Percentiles rank a stretch among this genome's conserved stretches.
Conservation (phyloP, 1,140 invertebrate genomes). For the Scaptomyza hsui region DNA sequence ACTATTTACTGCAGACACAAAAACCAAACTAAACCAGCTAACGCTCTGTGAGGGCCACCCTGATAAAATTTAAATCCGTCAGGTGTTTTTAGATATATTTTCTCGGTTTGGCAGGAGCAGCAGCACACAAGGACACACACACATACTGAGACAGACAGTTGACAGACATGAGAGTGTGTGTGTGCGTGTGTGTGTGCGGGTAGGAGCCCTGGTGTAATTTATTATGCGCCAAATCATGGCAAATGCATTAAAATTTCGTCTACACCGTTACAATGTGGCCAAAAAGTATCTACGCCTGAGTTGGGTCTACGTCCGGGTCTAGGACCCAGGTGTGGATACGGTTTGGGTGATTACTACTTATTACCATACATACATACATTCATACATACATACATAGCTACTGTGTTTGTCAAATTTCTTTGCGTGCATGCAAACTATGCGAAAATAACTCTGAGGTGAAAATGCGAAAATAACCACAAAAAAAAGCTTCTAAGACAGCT, state of each 20-base stretch:
- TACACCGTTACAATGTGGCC: constrained; percentile 60
- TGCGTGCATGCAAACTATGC: constrained; percentile 49
- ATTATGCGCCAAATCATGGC: constrained; percentile 75
- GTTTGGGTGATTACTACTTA: constrained; percentile 29
- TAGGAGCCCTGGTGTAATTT: constrained; percentile 51
- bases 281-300: constrained; percentile 64
- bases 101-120: constrained; percentile 12
- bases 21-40: constrained; percentile 36
- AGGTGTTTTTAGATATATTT: constrained; percentile 57
- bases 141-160: constrained; percentile 28
- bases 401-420: constrained; percentile 73
- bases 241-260: constrained; percentile 74
- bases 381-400: constrained; percentile 18
- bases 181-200: constrained; percentile 17
- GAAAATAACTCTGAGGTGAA: constrained; percentile 32
- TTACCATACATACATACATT: neutral
- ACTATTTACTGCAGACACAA: constrained; percentile 56
- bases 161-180: constrained; percentile 22
- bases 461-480: constrained; percentile 10
- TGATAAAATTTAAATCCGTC: constrained; percentile 76
- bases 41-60: constrained; percentile 31
- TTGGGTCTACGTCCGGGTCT: constrained; percentile 50
- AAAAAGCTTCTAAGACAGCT: neutral
- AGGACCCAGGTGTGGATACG: neutral
- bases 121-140: constrained; percentile 29